Base-by-base conservation (phyloP, 2,888 invertebrate species). In the Encarsia formosa region DNA sequence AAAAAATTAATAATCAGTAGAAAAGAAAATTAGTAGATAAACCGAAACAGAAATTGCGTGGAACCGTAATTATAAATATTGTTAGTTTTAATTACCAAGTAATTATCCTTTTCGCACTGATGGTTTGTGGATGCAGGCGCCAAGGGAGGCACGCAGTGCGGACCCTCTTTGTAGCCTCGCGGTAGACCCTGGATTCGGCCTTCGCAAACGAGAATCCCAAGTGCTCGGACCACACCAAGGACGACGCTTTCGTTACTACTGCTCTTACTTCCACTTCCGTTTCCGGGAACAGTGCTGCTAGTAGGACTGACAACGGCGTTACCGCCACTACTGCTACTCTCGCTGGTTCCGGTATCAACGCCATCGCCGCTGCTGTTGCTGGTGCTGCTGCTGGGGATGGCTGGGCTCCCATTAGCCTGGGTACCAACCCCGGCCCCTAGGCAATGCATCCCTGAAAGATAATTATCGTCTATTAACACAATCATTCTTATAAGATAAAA, bases 81-180 rank as follows among this genome's bases (percentile, higher is more conserved):
- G n/a, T n/a, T n/a, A n/a, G n/a, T n/a, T n/a, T n/a, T n/a, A n/a
- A n/a, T 71, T 66, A 81, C 81, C 77, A 81, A 69, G 63, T 76
- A 74, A 66, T 78, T 76, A 54, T 74, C 73, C 52, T 74, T 71
- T 57, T 77, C 75, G 66, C 81, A 81, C 58, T 66, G 69, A 63
- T 81, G 80, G 60, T 75, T 73, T 54, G 70, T 74, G 23, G 71
- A 67, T 24, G 69, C 64, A 48, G 69, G 57, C 63, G 77, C 74
- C 57, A 75, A 61, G 50, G 74, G 67, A 18, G 71, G 65, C 58
- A 75, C 77, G 66, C 85, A 84, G 68, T 86, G 87, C 23, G 85
- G 85, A 31, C 86, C 86, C 73, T 86, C 85, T 61, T 78, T 79
- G 70, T 84, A 83, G 31, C 84, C 84, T 61, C 82, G 72, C 59